Percentiles rank a stretch among this genome's conserved stretches.
phyloP scores from a whole-genome alignment of 2,888 invertebrate genomes.

The Apotomis capreana region DNA sequence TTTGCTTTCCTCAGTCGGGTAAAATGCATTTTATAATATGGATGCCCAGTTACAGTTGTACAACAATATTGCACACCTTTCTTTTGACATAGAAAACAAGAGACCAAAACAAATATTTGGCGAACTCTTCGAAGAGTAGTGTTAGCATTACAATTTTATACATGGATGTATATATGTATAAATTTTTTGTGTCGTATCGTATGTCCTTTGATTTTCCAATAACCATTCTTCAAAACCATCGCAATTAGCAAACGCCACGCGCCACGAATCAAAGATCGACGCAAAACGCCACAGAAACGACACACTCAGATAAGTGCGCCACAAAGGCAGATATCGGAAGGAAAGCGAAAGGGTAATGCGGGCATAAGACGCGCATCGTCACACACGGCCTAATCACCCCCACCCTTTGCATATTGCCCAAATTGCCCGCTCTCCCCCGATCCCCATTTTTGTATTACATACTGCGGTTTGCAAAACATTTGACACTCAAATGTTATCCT shows the following conservation, averaged over 20 bases:
- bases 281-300: constrained; percentile 22
- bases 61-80: too few relatives aligned
- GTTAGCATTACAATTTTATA: too few relatives aligned
- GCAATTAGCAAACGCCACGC: constrained; percentile 27
- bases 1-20: too few relatives aligned
- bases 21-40: too few relatives aligned
- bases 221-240: not conserved
- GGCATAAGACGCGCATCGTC: constrained; percentile 83
- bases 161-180: too few relatives aligned
- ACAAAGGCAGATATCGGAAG: constrained; percentile 83
- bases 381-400: constrained; percentile 81
- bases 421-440: constrained; percentile 73
- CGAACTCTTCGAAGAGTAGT: too few relatives aligned
- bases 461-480: constrained; percentile 45
- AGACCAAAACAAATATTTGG: too few relatives aligned
- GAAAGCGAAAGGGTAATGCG: constrained; percentile 83
- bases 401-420: constrained; percentile 81
- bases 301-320: constrained; percentile 43
- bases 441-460: constrained; percentile 47
- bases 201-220: not conserved
- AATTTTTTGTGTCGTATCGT: too few relatives aligned
- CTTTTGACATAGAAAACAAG: too few relatives aligned
- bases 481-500: constrained; percentile 52
- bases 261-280: constrained; percentile 31
- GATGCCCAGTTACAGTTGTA: too few relatives aligned